A percentile compares a stretch with the other conserved stretches of the same genome.
phyloP scores from a whole-genome alignment of 2,888 invertebrate genomes.

The Calliphora vomitoria region DNA sequence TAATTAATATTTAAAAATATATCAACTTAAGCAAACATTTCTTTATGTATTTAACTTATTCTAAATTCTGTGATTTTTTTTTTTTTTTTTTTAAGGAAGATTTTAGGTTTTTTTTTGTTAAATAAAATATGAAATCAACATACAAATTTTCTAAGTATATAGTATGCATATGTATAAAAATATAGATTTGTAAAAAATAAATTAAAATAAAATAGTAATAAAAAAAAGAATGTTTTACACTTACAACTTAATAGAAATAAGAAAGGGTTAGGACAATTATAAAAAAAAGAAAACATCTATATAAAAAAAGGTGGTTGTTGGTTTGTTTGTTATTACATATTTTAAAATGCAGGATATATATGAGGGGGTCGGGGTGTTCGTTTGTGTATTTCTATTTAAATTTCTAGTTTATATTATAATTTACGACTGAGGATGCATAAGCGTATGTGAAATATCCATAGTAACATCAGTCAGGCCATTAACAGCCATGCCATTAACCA shows the following conservation, averaged over 20 bases:
- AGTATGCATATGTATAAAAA: slow-evolving; percentile 54
- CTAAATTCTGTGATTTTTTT: slow-evolving; percentile 42
- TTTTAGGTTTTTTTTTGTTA: slow-evolving; percentile 21
- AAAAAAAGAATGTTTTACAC: slow-evolving; percentile 48
- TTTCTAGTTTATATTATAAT: slow-evolving; percentile 53
- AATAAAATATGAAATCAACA: slow-evolving; percentile 60
- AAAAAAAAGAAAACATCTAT: slow-evolving; percentile 29
- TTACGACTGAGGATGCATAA: slow-evolving; percentile 80
- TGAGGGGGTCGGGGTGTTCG: neutral
- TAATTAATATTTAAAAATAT: slow-evolving; percentile 24
- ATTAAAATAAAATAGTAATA: slow-evolving; percentile 39
- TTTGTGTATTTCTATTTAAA: slow-evolving; percentile 47
- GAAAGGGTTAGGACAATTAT: slow-evolving; percentile 40
- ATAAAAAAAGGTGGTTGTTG: slow-evolving; percentile 58
- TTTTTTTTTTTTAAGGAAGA: slow-evolving; percentile 17
- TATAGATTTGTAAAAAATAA: slow-evolving; percentile 64
- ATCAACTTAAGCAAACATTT: slow-evolving; percentile 55
- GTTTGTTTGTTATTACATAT: slow-evolving; percentile 34
- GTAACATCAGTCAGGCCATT: slow-evolving; percentile 90
- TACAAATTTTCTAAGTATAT: slow-evolving; percentile 60
- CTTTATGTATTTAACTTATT: slow-evolving; percentile 31
- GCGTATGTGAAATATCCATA: slow-evolving; percentile 88
- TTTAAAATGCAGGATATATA: slow-evolving; percentile 46
- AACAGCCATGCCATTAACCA: slow-evolving; percentile 91
- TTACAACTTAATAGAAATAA: slow-evolving; percentile 57